Base-by-base conservation (phyloP, 1,140 invertebrate genomes). In the Microplitis mediator region DNA sequence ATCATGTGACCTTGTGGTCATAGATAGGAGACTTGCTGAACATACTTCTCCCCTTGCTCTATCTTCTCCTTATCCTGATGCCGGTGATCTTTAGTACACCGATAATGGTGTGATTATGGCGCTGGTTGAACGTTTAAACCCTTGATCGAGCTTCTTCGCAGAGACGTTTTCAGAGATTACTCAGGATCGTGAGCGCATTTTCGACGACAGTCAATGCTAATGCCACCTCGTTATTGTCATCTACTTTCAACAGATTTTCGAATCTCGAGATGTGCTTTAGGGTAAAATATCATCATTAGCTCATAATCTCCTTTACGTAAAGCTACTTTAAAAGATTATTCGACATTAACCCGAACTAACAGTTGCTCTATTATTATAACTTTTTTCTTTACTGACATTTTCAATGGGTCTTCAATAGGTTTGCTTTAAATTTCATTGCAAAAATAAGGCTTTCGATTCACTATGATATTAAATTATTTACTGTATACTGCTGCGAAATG, bases 71-170 rank as follows among this genome's bases (percentile, higher is more conserved):
- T 52, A 36, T 63, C 61, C 13, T 35, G n/a, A 39, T 52, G 3
- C 3, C 1, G 5, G 32, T 39, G 11, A 31, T 13, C 16, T 35
- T 31, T 60, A 51, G 4, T 50, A 51, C 3, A 35, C 50, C 52
- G 61, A 71, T 64, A 64, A 51, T 56, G 64, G 32, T 39, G 56
- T 31, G 56, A 58, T 58, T 58, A 58, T 32, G 61, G 3, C 32
- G 9, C 61, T 69, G 14, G 54, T 13, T 16, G 50, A 51, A 34
- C 45, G 69, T 61, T 71, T 56, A 71, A 51, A 9, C 5, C 11
- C 69, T 65, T 52, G 69, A 71, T 71, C 32, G 39, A 35, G 54
- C n/a, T 56, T 34, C 14, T 8, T 45, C 11, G 23, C 23, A 8
- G 4, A 65, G 39, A 51, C 39, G 45, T 23, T 39, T 36, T 16